phyloP scores from a whole-genome alignment of 2,113 vertebrate genomes.

The Emydura subglobosa region DNA sequence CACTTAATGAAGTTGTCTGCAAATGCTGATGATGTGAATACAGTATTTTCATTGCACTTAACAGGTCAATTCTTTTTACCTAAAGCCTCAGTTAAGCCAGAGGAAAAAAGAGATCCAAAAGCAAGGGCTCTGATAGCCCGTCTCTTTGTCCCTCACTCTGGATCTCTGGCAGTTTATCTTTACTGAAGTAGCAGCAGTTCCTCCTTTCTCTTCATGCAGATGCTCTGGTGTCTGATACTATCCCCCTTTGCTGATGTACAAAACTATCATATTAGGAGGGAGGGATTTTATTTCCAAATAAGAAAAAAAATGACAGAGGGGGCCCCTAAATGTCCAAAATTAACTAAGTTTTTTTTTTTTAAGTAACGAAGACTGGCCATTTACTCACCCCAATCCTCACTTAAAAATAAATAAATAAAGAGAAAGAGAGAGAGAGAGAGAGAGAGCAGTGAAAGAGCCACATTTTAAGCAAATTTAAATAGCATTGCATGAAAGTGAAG shows the following conservation, averaged over 20 bases:
- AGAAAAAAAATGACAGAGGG: slow-evolving; percentile 41
- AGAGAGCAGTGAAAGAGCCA: not conserved
- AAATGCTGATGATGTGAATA: not conserved
- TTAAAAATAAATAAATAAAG: not conserved
- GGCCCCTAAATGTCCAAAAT: not conserved
- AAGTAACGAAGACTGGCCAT: not conserved
- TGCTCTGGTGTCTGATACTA: slow-evolving; percentile 44
- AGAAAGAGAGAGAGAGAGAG: not conserved
- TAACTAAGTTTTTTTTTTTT: not conserved
- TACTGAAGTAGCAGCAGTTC: slow-evolving; percentile 14
- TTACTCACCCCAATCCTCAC: slow-evolving; percentile 4
- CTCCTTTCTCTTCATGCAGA: slow-evolving; percentile 6
- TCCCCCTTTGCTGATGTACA: not conserved
- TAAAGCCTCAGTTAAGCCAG: not conserved
- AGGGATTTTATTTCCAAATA: slow-evolving; percentile 65
- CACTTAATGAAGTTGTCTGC: not conserved
- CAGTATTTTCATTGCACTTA: not conserved
- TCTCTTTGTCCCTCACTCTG: not conserved
- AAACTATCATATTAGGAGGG: slow-evolving; percentile 4
- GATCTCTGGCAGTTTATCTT: not conserved
- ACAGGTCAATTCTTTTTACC: not conserved
- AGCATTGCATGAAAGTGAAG: not conserved
- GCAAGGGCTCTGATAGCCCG: not conserved
- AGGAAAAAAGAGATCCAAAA: not conserved
- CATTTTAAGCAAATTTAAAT: slow-evolving; percentile 43